Evolutionary conservation across 2,113 vertebrate species (phyloP).

Genomic region (Mesitornis unicolor): DNA sequence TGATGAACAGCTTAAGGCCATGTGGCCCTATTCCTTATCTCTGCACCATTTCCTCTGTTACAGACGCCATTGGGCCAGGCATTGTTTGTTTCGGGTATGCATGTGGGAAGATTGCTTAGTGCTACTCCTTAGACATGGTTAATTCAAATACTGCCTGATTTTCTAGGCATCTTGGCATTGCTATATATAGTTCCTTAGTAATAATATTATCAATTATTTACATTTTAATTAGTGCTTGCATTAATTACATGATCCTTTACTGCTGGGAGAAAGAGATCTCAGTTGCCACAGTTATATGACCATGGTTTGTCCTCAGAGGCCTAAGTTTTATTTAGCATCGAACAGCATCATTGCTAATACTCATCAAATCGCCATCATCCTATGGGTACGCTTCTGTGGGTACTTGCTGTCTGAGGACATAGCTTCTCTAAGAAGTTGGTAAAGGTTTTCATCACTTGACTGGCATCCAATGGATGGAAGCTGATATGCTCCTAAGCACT

Average conservation of each 20-base stretch:
- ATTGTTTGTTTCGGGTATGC: background rate
- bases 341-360: background rate
- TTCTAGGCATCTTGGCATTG: background rate
- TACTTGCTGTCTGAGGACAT: background rate
- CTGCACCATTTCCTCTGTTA: background rate
- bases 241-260: slow-evolving; percentile 20
- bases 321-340: background rate
- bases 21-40: background rate
- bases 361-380: background rate
- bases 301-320: background rate
- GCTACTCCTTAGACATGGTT: background rate
- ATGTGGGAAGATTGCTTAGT: background rate
- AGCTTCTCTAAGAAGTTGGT: background rate
- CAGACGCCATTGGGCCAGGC: background rate
- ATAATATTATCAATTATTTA: slow-evolving; percentile 49
- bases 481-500: background rate
- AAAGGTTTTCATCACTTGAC: background rate
- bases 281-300: background rate
- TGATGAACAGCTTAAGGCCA: background rate
- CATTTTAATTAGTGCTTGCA: slow-evolving; percentile 28
- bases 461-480: background rate
- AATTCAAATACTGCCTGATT: slow-evolving; percentile 27
- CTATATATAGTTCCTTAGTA: slow-evolving; percentile 1
- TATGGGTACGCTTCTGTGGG: background rate
- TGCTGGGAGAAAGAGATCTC: background rate